A percentile compares a stretch with the other conserved stretches of the same genome.
phyloP scores from a whole-genome alignment of 2,888 invertebrate genomes.

The Phoronis australis region DNA sequence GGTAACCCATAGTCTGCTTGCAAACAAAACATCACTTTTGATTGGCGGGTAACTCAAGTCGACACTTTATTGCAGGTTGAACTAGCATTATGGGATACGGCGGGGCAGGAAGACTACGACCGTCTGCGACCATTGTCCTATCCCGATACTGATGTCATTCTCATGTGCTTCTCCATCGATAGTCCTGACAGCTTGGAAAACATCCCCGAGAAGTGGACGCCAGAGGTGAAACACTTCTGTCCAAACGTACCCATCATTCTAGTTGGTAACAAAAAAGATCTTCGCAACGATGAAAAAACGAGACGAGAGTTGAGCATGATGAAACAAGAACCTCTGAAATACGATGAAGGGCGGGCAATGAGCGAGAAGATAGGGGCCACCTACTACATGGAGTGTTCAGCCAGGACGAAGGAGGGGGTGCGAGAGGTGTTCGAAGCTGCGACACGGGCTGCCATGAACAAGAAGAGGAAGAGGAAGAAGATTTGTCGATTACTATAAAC shows the following conservation, averaged over 20 bases:
- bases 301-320: slow-evolving; percentile 77
- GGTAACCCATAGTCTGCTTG: no score
- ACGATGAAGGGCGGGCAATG: slow-evolving; percentile 94
- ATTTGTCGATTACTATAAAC: slow-evolving; percentile 41
- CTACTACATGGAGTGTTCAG: slow-evolving; percentile 97
- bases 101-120: slow-evolving; percentile 93
- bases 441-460: slow-evolving; percentile 93
- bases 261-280: slow-evolving; percentile 91
- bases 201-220: slow-evolving; percentile 98
- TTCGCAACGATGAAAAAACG: slow-evolving; percentile 88
- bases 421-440: slow-evolving; percentile 98
- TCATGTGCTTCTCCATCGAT: slow-evolving; percentile 99
- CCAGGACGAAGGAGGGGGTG: slow-evolving; percentile 98
- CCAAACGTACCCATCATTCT: slow-evolving; percentile 97
- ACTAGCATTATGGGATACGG: slow-evolving; percentile 78
- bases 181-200: slow-evolving; percentile 97
- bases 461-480: slow-evolving; percentile 56
- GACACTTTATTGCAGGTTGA: slow-evolving; percentile 51
- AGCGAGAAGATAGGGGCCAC: slow-evolving; percentile 97
- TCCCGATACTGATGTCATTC: slow-evolving; percentile 96
- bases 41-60: no score
- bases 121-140: no score
- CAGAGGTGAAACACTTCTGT: slow-evolving; percentile 87
- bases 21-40: no score
- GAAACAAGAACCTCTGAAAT: slow-evolving; percentile 97